Conservation (phyloP, 2,888 invertebrate species). For the Lobophora halterata region DNA sequence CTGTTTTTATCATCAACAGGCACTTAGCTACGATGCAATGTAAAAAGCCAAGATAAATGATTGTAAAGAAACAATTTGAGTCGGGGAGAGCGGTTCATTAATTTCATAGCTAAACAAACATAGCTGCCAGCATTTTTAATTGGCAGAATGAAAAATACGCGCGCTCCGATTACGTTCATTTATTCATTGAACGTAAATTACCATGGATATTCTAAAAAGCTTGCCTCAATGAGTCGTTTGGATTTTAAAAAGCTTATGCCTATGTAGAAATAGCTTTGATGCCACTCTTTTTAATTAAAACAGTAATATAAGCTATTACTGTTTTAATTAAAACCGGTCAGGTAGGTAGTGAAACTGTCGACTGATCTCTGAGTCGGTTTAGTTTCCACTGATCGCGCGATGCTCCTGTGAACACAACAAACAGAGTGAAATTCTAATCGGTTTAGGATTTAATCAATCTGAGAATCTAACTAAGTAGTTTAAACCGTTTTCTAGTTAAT, state of each 20-base stretch:
- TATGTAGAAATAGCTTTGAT: too few species aligned
- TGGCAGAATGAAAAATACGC: slow-evolving; percentile 72
- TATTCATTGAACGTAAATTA: slow-evolving; percentile 56
- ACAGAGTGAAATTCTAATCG: slow-evolving; percentile 29
- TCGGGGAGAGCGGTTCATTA: slow-evolving; percentile 50
- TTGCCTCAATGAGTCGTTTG: slow-evolving; percentile 32
- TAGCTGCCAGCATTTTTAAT: slow-evolving; percentile 65
- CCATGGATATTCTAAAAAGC: slow-evolving; percentile 43
- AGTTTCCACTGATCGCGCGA: slow-evolving; percentile 33
- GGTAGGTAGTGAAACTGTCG: too few species aligned
- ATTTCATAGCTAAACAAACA: slow-evolving; percentile 60
- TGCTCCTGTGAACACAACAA: slow-evolving; percentile 30
- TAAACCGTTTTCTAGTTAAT: slow-evolving; percentile 7
- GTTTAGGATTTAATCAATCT: slow-evolving; percentile 26
- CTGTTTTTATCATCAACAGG: slow-evolving; percentile 1
- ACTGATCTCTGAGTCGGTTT: slow-evolving; percentile 44
- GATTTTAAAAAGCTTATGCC: slow-evolving; percentile 20
- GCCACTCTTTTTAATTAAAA: too few species aligned
- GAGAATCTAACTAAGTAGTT: slow-evolving; percentile 21
- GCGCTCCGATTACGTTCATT: slow-evolving; percentile 62
- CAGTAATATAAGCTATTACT: too few species aligned
- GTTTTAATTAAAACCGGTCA: too few species aligned
- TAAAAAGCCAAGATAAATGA: slow-evolving; percentile 20
- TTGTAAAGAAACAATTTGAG: slow-evolving; percentile 24
- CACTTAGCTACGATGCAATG: slow-evolving; percentile 7